A percentile compares a stretch with the other conserved stretches of the same genome.
These are phyloP conservation scores for Ptychochromis oligacanthus DNA, from an alignment of 2,113 vertebrate genomes.

Conservation along the genomic window DNA sequence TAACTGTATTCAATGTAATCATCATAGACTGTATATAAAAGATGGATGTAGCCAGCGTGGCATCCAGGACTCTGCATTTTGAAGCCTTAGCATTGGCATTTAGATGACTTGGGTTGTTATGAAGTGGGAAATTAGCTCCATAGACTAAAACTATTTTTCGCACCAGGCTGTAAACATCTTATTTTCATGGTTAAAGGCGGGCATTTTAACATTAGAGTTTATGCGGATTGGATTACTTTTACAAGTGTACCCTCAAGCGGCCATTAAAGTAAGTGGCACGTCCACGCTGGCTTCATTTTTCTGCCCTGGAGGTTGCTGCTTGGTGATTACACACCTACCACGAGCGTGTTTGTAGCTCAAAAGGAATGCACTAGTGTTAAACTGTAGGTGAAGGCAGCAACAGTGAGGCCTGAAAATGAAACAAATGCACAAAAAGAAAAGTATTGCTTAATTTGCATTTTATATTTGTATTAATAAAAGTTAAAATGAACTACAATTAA, in stretches of 20 bases:
- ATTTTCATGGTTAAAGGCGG: background rate
- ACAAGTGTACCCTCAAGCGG: background rate
- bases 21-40: background rate
- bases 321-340: too few species aligned
- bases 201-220: background rate
- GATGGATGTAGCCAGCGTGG: background rate
- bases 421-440: too few species aligned
- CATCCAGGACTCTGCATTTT: background rate
- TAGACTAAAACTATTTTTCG: background rate
- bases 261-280: background rate
- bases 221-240: background rate
- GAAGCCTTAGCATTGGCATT: background rate
- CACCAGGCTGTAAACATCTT: background rate
- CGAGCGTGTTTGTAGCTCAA: too few species aligned
- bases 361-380: too few species aligned
- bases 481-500: too few species aligned
- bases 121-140: background rate
- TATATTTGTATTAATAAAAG: too few species aligned
- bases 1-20: background rate
- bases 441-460: too few species aligned
- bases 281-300: background rate
- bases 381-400: too few species aligned
- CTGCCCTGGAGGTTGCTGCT: too few species aligned
- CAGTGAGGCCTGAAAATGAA: too few species aligned
- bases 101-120: background rate